phyloP scores from a whole-genome alignment of 2,888 invertebrate species.

The Cephalotes varians region DNA sequence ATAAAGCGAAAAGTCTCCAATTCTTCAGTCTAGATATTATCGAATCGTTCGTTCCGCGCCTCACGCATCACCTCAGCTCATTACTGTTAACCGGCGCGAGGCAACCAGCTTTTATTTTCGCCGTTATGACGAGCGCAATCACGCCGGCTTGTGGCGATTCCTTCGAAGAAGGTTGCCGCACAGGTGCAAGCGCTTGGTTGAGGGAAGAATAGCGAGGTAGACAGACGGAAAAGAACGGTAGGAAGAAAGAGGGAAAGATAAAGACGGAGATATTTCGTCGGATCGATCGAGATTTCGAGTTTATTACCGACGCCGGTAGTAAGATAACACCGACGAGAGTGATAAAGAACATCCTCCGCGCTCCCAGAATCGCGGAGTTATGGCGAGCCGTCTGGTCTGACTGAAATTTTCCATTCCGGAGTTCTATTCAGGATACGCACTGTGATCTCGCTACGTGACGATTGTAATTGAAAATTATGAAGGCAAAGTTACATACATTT shows the following conservation, averaged over 20 bases:
- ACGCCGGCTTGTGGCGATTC: constrained; percentile 50
- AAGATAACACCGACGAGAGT: constrained; percentile 60
- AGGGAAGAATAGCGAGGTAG: constrained; percentile 26
- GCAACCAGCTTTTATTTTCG: constrained; percentile 56
- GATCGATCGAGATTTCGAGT: constrained; percentile 69
- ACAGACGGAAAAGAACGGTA: constrained; percentile 12
- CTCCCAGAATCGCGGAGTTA: constrained; percentile 56
- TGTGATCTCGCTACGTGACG: constrained; percentile 32
- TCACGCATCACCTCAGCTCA: constrained; percentile 63
- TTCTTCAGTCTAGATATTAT: constrained; percentile 67
- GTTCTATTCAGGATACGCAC: constrained; percentile 20
- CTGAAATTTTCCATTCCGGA: constrained; percentile 47
- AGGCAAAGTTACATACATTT: background rate
- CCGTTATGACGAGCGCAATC: constrained; percentile 59
- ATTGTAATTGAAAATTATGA: constrained; percentile 10
- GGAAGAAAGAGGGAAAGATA: background rate
- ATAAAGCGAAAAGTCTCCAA: background rate
- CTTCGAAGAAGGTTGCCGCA: constrained; percentile 36
- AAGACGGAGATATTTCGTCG: constrained; percentile 44
- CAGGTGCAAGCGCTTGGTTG: constrained; percentile 58
- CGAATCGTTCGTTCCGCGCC: constrained; percentile 61
- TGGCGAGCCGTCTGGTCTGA: constrained; percentile 29
- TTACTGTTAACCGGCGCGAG: constrained; percentile 53
- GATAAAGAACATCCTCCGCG: constrained; percentile 60
- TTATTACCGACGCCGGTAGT: constrained; percentile 65